Base-by-base conservation (phyloP, 2,113 vertebrate genomes). In the Mormoops blainvillei region DNA sequence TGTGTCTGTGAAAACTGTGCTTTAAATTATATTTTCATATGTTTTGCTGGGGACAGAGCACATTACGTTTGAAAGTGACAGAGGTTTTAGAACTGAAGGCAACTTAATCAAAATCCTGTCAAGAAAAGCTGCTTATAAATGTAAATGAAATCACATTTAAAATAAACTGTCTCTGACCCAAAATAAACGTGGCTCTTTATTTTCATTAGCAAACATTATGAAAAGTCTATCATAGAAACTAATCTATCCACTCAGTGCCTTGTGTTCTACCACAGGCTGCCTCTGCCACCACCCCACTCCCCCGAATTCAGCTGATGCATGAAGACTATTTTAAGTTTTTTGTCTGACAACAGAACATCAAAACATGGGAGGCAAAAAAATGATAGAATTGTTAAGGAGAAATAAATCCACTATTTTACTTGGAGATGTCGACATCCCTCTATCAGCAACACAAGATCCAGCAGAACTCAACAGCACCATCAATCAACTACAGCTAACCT, bases 11-110 rank as follows among this genome's bases (percentile, higher is more conserved):
- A 99, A 99, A 99, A 99, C 98, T 98, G 99, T 99, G 99, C 99
- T 99, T 99, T 99, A 99, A 99, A 99, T 99, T 99, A 99, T 99
- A 99, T 99, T 99, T 99, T 99, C 99, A 97, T 99, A 99, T 99
- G 98, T 99, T 99, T 98, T 99, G 98, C 99, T 98, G 98, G 98
- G 98, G 98, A 98, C 97, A 98, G 98, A 98, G 98, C 99, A 99
- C 99, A 99, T 98, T 98, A 98, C 99, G 98, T 99, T 98, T 98
- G 98, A 98, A 99, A 99, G 99, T 96, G 97, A 98, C 98, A 99
- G 98, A 98, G 98, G 97, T 99, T 99, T 99, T 98, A 98, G 98
- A 99, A 98, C 98, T 98, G 97, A 99, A 98, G 98, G 98, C 98
- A 98, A 99, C 97, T 98, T 99, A 99, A 98, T 99, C 97, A 98